Evolutionary conservation across 1,140 invertebrate species (phyloP), one percentile per base, ranked within the genome.

Genomic region (Ceratina japonica): DNA sequence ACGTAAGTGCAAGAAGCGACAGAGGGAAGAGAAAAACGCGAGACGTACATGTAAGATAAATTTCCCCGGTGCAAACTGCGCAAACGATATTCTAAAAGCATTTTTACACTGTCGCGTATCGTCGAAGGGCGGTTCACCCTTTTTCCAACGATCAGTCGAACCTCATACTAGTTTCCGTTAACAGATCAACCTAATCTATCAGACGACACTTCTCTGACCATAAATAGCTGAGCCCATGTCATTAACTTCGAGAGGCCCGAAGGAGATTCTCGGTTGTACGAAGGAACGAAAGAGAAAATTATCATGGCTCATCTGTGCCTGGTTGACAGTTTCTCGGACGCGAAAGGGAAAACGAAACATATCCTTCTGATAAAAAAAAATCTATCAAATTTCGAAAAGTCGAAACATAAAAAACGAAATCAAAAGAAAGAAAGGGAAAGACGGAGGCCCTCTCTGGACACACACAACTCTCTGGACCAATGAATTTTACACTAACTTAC

Each of bases 401-500:
- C 37, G 37, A 44, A 8, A 10, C 37, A 10, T 7, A 7, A 44
- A 44, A 44, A 7, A 10, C 24, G 22, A 44, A 15, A 64, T 22
- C 20, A 20, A 15, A 49, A 16, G 2, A 27, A 54, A 54, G 16
- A n/a, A 3, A 27, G 44, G 44, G n/a, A 15, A 56, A 49, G 27
- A 70, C 15, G 37, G 61, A 63, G 15, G 37, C 24, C 70, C 66
- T 63, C 74, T 80, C 59, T 49, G 37, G 51, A 61, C 56, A 75
- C 73, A 68, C 58, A 75, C 64, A 83, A 75, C 61, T 81, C 64
- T 83, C 77, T 83, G 82, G 82, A 83, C 82, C 82, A 83, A 83
- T 77, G 24, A 83, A 83, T 83, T 81, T 83, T 83, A 83, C 82
- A 81, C 79, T 80, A 71, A 71, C 69, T 69, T 79, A 80, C 49